A percentile compares a stretch with the other conserved stretches of the same genome.
Evolutionary conservation across 2,888 invertebrate species (phyloP).

Genomic region (Dicycla oo): DNA sequence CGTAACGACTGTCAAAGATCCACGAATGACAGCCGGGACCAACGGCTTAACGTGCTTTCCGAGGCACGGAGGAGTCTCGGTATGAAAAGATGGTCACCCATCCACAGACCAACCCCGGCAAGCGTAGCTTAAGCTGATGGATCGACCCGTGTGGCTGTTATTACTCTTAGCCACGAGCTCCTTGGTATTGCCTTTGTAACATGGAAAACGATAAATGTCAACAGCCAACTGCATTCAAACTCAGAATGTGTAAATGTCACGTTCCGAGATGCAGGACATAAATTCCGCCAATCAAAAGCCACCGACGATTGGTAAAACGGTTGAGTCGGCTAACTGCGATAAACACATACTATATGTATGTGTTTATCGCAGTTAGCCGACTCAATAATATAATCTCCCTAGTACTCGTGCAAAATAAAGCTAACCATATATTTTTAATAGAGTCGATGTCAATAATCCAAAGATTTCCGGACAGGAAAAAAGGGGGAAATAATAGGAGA

Average conservation of each 20-base stretch:
- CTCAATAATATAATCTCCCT: no score
- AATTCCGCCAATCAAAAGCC: constrained; percentile 5
- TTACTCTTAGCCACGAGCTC: no score
- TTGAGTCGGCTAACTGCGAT: constrained; percentile 14
- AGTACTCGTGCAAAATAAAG: neutral
- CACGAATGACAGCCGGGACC: no score
- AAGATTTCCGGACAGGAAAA: neutral
- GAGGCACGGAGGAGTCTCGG: no score
- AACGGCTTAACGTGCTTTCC: no score
- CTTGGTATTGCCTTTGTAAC: neutral
- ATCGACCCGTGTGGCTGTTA: no score
- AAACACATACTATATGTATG: no score
- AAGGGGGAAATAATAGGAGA: neutral
- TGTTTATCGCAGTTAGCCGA: no score
- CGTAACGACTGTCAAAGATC: no score
- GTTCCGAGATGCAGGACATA: neutral
- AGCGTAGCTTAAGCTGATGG: no score
- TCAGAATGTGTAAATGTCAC: constrained; percentile 26
- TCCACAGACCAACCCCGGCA: no score
- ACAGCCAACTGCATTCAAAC: constrained; percentile 20
- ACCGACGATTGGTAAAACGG: neutral
- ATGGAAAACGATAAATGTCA: neutral
- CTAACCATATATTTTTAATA: constrained; percentile 20
- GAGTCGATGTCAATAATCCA: constrained; percentile 13
- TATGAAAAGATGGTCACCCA: no score